Evolutionary conservation across 2,113 vertebrate genomes (phyloP).

Genomic region (Sinocyclocheilus grahami): DNA sequence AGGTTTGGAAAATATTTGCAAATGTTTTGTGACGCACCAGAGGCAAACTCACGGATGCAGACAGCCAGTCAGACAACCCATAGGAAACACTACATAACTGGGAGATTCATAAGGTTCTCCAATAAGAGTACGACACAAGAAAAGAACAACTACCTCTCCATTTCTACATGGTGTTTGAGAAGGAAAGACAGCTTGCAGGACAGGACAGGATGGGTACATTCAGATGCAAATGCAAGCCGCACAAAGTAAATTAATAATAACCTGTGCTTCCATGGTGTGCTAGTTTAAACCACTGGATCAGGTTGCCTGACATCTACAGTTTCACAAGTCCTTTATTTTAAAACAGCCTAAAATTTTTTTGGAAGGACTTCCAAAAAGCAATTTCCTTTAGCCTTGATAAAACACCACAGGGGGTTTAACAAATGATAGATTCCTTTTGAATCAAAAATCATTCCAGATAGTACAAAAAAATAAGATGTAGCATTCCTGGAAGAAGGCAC

Average conservation of each 20-base stretch:
- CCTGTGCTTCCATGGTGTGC: constrained; percentile 58
- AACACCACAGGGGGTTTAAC: not conserved
- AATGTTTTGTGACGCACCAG: constrained; percentile 26
- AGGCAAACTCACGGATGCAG: constrained; percentile 15
- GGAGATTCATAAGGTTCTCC: constrained; percentile 22
- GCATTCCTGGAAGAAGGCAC: constrained; percentile 31
- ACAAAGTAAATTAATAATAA: constrained; percentile 82
- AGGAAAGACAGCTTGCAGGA: not conserved
- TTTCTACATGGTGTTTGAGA: not conserved
- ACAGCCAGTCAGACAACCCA: constrained; percentile 19
- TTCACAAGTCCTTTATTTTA: constrained; percentile 66
- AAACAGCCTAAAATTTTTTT: constrained; percentile 30
- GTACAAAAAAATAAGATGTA: constrained; percentile 12
- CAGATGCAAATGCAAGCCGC: constrained; percentile 58
- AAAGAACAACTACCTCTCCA: constrained; percentile 40
- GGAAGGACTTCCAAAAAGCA: constrained; percentile 43
- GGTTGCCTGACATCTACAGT: constrained; percentile 77
- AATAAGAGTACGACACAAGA: not conserved
- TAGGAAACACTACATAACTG: constrained; percentile 25
- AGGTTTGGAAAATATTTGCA: constrained; percentile 13
- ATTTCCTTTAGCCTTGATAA: constrained; percentile 37
- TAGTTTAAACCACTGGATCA: constrained; percentile 67
- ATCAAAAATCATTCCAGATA: constrained; percentile 41
- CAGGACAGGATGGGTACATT: constrained; percentile 43
- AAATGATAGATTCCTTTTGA: constrained; percentile 27